Evolutionary conservation across 1,140 invertebrate species (phyloP).

Genomic region (Ceratosolen fusciceps): DNA sequence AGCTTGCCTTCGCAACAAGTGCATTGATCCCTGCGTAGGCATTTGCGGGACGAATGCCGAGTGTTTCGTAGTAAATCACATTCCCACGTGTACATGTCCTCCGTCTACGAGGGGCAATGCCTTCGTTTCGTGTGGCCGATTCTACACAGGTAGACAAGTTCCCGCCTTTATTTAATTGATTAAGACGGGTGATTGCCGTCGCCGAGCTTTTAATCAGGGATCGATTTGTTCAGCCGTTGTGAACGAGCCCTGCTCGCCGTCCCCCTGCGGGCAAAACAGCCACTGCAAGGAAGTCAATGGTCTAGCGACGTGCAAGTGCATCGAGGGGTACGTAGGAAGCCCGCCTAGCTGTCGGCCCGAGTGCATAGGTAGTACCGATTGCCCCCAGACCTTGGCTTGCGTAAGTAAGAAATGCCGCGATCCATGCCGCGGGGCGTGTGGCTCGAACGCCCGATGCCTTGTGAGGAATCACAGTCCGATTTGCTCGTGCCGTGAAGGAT

Average conservation of each 20-base stretch:
- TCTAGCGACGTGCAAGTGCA: slow-evolving; percentile 74
- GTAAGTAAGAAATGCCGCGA: slow-evolving; percentile 74
- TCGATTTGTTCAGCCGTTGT: no score
- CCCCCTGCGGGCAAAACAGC: slow-evolving; percentile 82
- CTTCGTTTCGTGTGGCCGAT: slow-evolving; percentile 64
- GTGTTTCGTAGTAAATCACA: slow-evolving; percentile 72
- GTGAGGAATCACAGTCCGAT: slow-evolving; percentile 75
- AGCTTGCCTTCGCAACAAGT: slow-evolving; percentile 73
- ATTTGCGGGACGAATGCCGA: slow-evolving; percentile 73
- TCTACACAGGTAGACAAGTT: slow-evolving; percentile 57
- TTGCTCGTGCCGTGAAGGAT: slow-evolving; percentile 72
- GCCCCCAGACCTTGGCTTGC: slow-evolving; percentile 73
- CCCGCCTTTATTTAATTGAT: no score
- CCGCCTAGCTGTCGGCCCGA: slow-evolving; percentile 74
- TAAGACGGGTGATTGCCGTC: no score
- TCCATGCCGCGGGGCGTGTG: slow-evolving; percentile 77
- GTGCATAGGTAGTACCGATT: slow-evolving; percentile 75
- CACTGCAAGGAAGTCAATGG: slow-evolving; percentile 73
- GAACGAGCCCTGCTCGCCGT: slow-evolving; percentile 73
- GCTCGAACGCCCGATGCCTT: slow-evolving; percentile 74
- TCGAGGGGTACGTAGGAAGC: slow-evolving; percentile 72
- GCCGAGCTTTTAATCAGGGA: not conserved
- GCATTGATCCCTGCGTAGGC: slow-evolving; percentile 73
- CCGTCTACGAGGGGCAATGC: slow-evolving; percentile 72
- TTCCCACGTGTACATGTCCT: slow-evolving; percentile 72